Evolutionary conservation across 2,888 invertebrate species (phyloP).

Genomic region (Drosophila greeni): DNA sequence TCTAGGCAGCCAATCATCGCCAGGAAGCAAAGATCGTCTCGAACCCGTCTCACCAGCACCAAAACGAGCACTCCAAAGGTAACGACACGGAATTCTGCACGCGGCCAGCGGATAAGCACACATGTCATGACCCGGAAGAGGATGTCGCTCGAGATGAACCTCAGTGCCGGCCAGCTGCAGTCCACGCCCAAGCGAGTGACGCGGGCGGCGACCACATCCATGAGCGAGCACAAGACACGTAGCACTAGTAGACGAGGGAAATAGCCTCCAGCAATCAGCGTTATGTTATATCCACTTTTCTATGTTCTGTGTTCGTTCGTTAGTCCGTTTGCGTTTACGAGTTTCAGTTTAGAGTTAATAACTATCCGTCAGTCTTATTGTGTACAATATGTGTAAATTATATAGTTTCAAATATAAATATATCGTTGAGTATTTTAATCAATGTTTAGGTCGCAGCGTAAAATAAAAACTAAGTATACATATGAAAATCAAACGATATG

Average conservation of each 20-base stretch:
- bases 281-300: neutral
- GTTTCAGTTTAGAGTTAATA: constrained; percentile 4
- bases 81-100: constrained; percentile 66
- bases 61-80: constrained; percentile 41
- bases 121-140: constrained; percentile 72
- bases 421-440: constrained; percentile 27
- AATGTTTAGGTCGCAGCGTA: neutral
- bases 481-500: neutral
- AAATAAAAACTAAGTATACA: neutral
- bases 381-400: constrained; percentile 36
- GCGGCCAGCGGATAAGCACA: constrained; percentile 52
- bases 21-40: neutral
- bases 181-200: constrained; percentile 58
- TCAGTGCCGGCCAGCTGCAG: constrained; percentile 48
- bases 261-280: constrained; percentile 5
- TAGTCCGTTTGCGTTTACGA: constrained; percentile 1
- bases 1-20: neutral
- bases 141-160: constrained; percentile 65
- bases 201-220: constrained; percentile 25
- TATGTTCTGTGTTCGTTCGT: constrained; percentile 6
- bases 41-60: neutral
- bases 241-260: constrained; percentile 4
- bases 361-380: constrained; percentile 2
- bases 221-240: constrained; percentile 7
- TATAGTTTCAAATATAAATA: constrained; percentile 21